Conservation (phyloP, 1,140 invertebrate genomes). For the Caenorhabditis latens region DNA sequence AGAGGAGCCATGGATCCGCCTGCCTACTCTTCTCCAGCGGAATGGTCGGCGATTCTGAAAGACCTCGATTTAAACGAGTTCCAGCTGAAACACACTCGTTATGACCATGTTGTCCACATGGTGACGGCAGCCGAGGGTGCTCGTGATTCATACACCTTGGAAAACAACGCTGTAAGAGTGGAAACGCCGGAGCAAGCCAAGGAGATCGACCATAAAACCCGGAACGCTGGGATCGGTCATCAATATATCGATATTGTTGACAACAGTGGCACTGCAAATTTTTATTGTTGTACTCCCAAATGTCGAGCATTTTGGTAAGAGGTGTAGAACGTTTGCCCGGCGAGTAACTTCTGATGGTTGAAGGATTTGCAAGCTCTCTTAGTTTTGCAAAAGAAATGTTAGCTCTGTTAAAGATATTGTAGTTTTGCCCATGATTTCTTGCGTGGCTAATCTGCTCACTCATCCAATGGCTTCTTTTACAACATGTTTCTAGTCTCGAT, state of each 20-base stretch:
- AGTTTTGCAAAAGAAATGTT: too few relatives aligned
- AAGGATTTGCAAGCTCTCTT: too few relatives aligned
- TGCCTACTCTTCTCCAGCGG: slow-evolving; percentile 86
- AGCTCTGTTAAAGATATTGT: too few relatives aligned
- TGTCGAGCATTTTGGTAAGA: too few relatives aligned
- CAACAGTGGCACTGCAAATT: slow-evolving; percentile 80
- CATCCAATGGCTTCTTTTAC: too few relatives aligned
- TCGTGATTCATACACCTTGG: slow-evolving; percentile 94
- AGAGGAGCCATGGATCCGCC: slow-evolving; percentile 79
- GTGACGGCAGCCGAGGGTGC: slow-evolving; percentile 92
- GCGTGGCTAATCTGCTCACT: too few relatives aligned
- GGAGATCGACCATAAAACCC: slow-evolving; percentile 90
- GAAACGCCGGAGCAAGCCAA: slow-evolving; percentile 88
- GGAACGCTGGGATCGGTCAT: slow-evolving; percentile 85
- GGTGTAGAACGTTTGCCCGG: too few relatives aligned
- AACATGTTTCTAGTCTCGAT: too few relatives aligned
- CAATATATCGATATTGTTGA: slow-evolving; percentile 99
- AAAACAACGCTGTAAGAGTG: slow-evolving; percentile 80
- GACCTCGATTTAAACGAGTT: slow-evolving; percentile 89
- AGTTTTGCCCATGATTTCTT: too few relatives aligned
- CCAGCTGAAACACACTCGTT: slow-evolving; percentile 81
- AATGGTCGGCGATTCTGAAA: slow-evolving; percentile 91
- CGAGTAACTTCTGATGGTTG: too few relatives aligned
- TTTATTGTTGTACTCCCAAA: too few relatives aligned
- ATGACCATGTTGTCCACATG: slow-evolving; percentile 79